phyloP scores from a whole-genome alignment of 2,113 vertebrate species.

The Nerophis ophidion region DNA sequence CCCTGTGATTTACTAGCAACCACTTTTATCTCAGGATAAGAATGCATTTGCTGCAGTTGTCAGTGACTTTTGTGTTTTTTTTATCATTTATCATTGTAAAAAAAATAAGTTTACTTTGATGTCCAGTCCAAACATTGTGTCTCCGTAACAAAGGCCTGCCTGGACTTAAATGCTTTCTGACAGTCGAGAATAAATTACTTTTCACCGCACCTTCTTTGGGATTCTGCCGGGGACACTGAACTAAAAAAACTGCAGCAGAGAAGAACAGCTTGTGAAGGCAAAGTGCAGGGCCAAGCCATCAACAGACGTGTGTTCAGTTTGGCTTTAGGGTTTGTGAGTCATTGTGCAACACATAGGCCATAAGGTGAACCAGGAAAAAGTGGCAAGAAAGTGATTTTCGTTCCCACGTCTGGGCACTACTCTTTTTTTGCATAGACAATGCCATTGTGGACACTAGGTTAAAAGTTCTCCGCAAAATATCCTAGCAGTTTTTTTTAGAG shows the following conservation, averaged over 20 bases:
- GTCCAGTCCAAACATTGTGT: constrained; percentile 6
- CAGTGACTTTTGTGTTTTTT: not conserved
- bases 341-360: constrained; percentile 25
- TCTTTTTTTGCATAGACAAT: too few species aligned
- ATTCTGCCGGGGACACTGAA: constrained; percentile 34
- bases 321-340: constrained; percentile 35
- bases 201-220: constrained; percentile 18
- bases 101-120: not conserved
- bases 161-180: constrained; percentile 32
- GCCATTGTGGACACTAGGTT: too few species aligned
- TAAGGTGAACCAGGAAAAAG: too few species aligned
- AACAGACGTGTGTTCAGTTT: constrained; percentile 10
- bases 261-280: constrained; percentile 22
- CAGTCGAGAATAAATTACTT: constrained; percentile 33
- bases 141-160: constrained; percentile 4
- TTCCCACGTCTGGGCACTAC: too few species aligned
- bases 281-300: constrained; percentile 12
- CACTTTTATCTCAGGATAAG: not conserved
- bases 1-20: too few species aligned
- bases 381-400: too few species aligned
- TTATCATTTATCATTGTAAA: not conserved
- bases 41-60: not conserved
- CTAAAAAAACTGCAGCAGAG: constrained; percentile 19
- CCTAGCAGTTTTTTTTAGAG: too few species aligned
- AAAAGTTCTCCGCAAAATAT: too few species aligned